phyloP scores from a whole-genome alignment of 1,140 invertebrate species.

The Musca vetustissima region DNA sequence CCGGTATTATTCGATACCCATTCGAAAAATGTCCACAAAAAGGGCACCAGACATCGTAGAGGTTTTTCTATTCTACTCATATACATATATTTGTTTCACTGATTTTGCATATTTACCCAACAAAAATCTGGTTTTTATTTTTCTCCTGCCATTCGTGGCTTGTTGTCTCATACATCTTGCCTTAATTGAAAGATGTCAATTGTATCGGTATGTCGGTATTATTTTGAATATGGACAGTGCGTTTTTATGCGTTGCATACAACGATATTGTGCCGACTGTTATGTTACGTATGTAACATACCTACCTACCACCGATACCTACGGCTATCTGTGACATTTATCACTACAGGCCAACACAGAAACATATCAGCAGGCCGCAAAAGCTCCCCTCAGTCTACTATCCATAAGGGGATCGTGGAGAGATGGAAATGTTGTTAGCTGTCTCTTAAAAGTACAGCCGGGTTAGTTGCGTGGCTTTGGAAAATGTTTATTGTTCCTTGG shows the following conservation, averaged over 20 bases:
- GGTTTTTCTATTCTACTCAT: too few relatives aligned
- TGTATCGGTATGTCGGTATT: slow-evolving; percentile 34
- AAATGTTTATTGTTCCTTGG: slow-evolving; percentile 14
- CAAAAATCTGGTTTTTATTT: not conserved
- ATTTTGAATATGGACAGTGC: slow-evolving; percentile 5
- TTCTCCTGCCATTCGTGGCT: not conserved
- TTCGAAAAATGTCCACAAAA: too few relatives aligned
- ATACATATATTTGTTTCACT: not conserved
- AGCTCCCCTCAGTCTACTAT: too few relatives aligned
- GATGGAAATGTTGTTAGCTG: not conserved
- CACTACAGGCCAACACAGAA: slow-evolving; percentile 10
- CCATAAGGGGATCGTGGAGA: not conserved
- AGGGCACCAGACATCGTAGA: too few relatives aligned
- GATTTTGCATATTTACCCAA: slow-evolving; percentile 17
- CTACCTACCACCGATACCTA: not conserved
- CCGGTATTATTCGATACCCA: too few relatives aligned
- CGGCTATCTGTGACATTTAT: slow-evolving; percentile 26
- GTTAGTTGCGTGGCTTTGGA: slow-evolving; percentile 4
- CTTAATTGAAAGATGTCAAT: slow-evolving; percentile 56
- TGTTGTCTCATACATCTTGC: slow-evolving; percentile 25
- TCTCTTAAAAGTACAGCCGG: not conserved
- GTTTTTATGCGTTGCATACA: slow-evolving; percentile 21
- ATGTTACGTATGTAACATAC: too few relatives aligned
- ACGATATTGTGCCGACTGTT: not conserved
- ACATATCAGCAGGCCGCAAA: not conserved